Evolutionary conservation across 2,113 vertebrate genomes (phyloP), one percentile per base, ranked within the genome.

Genomic region (Varanus komodoensis): DNA sequence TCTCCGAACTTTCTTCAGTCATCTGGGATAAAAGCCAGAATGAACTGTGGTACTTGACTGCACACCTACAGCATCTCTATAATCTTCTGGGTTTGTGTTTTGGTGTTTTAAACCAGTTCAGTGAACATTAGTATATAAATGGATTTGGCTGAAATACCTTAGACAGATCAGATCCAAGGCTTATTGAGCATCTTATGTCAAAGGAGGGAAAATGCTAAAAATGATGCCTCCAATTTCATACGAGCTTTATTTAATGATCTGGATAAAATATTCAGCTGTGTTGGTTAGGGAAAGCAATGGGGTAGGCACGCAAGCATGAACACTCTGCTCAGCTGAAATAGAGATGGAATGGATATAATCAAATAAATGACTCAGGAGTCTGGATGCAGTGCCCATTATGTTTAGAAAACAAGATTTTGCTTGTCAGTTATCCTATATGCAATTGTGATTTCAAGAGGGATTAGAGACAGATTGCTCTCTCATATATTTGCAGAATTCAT

Each of bases 301-400:
- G 86, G 23, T 44, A 68, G 73, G 6, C 86, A 3, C 92, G 91
- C 93, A 92, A 91, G 90, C 34, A 64, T 86, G 81, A 54, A 77
- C 12, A 86, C 32, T 5, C 12, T 34, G 78, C 1, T 84, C 25
- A 87, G 82, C 29, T 89, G 44, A 88, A 90, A 75, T 2, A 6
- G 88, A 84, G 84, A 90, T 52, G 84, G 93, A 94, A 84, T 89
- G 80, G 71, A 15, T 84, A 82, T 94, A 87, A 54, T 87, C 38
- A 94, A 93, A 92, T 86, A 50, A 86, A 87, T 89, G n/a, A 88
- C 88, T 73, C 68, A 34, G 85, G n/a, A 93, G 75, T 80, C 87
- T 87, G 19, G 48, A 57, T 90, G 29, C 44, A 15, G 50, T 52
- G 44, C 11, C 38, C 50, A n/a, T 61, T 91, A 54, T 2, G 0